A percentile compares a stretch with the other conserved stretches of the same genome.
These are phyloP conservation scores for Tetropium fuscum DNA, from an alignment of 2,888 invertebrate genomes.

Conservation along the genomic window DNA sequence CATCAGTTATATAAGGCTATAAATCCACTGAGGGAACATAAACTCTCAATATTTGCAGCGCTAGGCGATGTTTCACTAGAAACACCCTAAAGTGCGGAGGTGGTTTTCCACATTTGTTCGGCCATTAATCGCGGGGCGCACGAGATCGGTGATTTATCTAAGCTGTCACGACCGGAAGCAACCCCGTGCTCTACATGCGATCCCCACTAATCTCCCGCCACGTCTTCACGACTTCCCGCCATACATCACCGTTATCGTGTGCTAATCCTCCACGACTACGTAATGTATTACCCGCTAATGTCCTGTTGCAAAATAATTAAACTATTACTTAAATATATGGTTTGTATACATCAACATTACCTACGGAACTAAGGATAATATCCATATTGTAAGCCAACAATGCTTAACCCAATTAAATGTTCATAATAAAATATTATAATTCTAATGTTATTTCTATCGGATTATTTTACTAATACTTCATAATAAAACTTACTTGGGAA, in stretches of 20 bases:
- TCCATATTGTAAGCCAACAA: no score
- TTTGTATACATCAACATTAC: no score
- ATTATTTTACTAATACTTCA: no score
- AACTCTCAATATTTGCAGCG: constrained; percentile 54
- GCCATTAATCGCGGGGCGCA: constrained; percentile 63
- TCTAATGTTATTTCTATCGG: no score
- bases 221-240: constrained; percentile 65
- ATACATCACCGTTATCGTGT: constrained; percentile 64
- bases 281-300: constrained; percentile 52
- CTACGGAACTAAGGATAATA: no score
- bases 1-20: constrained; percentile 37
- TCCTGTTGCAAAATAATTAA: constrained; percentile 50
- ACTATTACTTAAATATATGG: constrained; percentile 43
- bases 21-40: constrained; percentile 50
- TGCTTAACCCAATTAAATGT: no score
- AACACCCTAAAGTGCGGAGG: constrained; percentile 61
- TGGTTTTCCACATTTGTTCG: constrained; percentile 66
- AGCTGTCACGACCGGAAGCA: constrained; percentile 65
- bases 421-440: no score
- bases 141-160: constrained; percentile 63
- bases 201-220: constrained; percentile 64
- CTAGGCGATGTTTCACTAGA: constrained; percentile 52
- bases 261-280: constrained; percentile 58
- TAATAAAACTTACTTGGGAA: no score
- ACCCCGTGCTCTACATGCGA: constrained; percentile 64